A percentile compares a stretch with the other conserved stretches of the same genome.
Conservation (phyloP, 2,797 vertebrate genomes). For the Acrossocheilus wenchowensis region DNA sequence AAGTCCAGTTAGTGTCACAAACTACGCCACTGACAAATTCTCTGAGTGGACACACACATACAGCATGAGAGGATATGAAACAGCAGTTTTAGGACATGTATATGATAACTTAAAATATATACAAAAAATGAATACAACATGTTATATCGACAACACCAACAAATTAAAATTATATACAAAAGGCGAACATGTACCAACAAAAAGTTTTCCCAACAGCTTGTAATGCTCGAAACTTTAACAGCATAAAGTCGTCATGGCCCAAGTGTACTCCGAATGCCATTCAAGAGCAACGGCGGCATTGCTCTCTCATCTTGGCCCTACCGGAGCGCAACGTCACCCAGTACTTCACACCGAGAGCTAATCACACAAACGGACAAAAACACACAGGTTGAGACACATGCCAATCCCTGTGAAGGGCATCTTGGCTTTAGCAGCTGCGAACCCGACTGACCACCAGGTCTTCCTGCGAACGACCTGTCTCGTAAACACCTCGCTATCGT, state of each 20-base stretch:
- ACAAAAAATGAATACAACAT: conserved; percentile 36
- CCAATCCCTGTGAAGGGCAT: conserved; percentile 47
- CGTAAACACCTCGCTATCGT: not conserved
- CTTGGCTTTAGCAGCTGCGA: conserved; percentile 61
- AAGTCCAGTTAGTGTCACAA: conserved; percentile 4
- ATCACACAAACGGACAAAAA: conserved; percentile 53
- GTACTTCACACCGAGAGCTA: conserved; percentile 60
- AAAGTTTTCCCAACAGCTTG: conserved; percentile 50
- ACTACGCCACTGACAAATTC: conserved; percentile 29
- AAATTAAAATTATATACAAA: conserved; percentile 50
- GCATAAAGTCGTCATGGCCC: conserved; percentile 72
- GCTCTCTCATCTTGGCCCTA: conserved; percentile 77
- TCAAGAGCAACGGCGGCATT: conserved; percentile 71
- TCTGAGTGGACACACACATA: conserved; percentile 44
- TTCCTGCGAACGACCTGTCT: conserved; percentile 48
- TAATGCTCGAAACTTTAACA: conserved; percentile 72
- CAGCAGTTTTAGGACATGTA: conserved; percentile 56
- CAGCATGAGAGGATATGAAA: conserved; percentile 54
- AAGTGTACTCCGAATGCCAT: conserved; percentile 65
- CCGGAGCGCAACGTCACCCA: conserved; percentile 47
- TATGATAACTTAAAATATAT: conserved; percentile 58
- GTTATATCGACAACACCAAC: conserved; percentile 17
- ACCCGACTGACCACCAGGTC: conserved; percentile 38
- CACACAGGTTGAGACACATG: conserved; percentile 41
- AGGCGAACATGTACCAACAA: conserved; percentile 56